A percentile compares a stretch with the other conserved stretches of the same genome.
Conservation (phyloP, 2,888 invertebrate genomes). For the Phorcus lineatus region DNA sequence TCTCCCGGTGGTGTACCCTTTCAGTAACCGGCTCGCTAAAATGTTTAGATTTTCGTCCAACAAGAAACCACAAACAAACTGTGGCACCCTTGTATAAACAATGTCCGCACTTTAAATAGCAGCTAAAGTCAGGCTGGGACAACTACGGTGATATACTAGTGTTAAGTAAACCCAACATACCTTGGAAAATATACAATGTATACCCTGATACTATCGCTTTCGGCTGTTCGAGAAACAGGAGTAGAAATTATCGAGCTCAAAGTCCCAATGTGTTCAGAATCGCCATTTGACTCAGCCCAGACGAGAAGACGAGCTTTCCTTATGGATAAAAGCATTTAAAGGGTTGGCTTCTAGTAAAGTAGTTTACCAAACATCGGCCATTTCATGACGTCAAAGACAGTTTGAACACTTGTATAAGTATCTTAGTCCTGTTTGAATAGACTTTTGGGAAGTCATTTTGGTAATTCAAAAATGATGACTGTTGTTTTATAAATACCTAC, state of each 20-base stretch:
- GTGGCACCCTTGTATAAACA: conserved; percentile 7
- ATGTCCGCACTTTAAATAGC: conserved; percentile 5
- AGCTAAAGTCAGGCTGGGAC: not conserved
- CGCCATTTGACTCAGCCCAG: not conserved
- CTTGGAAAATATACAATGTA: conserved; percentile 10
- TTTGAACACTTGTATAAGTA: too few species aligned
- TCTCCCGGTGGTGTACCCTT: not conserved
- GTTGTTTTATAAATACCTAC: too few species aligned
- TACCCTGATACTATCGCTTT: not conserved
- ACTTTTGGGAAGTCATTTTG: too few species aligned
- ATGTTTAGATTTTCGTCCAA: conserved; percentile 11
- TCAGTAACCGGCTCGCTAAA: conserved; percentile 1
- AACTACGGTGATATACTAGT: conserved; percentile 7
- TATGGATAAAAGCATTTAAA: not conserved
- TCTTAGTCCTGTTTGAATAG: too few species aligned
- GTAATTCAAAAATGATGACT: too few species aligned
- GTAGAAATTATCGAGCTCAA: not conserved
- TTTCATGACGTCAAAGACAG: too few species aligned
- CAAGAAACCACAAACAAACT: not conserved
- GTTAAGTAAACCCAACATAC: not conserved
- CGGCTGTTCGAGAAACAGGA: not conserved
- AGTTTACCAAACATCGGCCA: too few species aligned
- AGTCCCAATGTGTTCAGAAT: not conserved
- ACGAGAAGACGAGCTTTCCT: not conserved
- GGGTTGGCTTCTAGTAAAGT: not conserved